Base-by-base conservation (phyloP, 2,888 invertebrate genomes). In the Caenorhabditis sinica region DNA sequence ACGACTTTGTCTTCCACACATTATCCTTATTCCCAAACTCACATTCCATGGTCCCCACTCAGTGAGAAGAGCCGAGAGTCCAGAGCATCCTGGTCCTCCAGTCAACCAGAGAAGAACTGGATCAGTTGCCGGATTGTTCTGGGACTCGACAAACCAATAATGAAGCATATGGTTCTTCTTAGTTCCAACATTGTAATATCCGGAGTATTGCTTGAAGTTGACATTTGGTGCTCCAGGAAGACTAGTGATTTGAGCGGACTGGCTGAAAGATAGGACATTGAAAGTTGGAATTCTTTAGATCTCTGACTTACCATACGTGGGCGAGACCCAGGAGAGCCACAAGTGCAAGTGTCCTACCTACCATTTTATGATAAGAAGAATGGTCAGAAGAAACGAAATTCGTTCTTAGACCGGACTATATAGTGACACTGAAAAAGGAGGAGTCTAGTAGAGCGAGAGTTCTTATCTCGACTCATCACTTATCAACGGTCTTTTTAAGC, bases 31-130 rank as follows among this genome's bases (percentile, higher is more conserved):
- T 9, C 13, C 1, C 25, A 23, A 45, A 72, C 79, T 79, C 40
- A 86, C 88, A 66, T 82, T 86, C 79, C 93, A 93, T 23, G 93
- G 93, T 49, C 93, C 93, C 90, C 93, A 92, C 87, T 93, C 94
- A 49, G 93, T 91, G 13, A 94, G 89, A 17, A 93, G 89, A 15
- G 93, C 94, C 5, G 92, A 90, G 36, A 93, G 89, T 28, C 93
- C 93, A 73, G 93, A 93, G 86, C 94, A 93, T 25, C 93, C 93
- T 25, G 94, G 93, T 56, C 94, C 93, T n/a, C 89, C 89, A 36
- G 87, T 89, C 56, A 89, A 83, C 89, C 89, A 89, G 3, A 89
- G 58, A 20, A 89, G 76, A 58, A 89, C 86, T 20, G 89, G 89
- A 69, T 89, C 89, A 25, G 82, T 87, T 4, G 88, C 68, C 33